phyloP scores from a whole-genome alignment of 30 jellyfish, hydroid and myxozoan species.

The Aurelia sp. region DNA sequence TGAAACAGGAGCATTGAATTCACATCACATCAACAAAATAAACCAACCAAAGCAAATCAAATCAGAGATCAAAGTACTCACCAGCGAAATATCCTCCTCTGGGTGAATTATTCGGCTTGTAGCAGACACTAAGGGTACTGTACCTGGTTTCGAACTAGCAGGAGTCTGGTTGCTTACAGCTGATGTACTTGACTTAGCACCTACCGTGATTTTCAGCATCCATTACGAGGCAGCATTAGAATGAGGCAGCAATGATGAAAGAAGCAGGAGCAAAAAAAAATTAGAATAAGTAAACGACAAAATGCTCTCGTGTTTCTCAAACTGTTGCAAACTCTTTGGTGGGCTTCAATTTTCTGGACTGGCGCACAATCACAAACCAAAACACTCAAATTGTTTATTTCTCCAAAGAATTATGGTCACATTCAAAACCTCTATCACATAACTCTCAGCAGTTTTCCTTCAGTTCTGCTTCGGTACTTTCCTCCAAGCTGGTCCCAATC shows the following conservation, averaged over 20 bases:
- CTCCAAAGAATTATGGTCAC: too few relatives aligned
- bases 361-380: not conserved
- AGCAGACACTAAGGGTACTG: conserved; percentile 97
- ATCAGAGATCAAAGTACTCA: conserved; percentile 46
- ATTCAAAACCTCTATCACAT: too few relatives aligned
- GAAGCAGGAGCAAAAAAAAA: conserved; percentile 48
- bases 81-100: conserved; percentile 93
- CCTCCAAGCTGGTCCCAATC: too few relatives aligned
- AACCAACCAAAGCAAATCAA: conserved; percentile 1
- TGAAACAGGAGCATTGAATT: conserved; percentile 21
- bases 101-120: conserved; percentile 98
- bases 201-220: conserved; percentile 82
- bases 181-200: conserved; percentile 75
- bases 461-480: too few relatives aligned
- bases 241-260: conserved; percentile 58
- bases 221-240: conserved; percentile 45
- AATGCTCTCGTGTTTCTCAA: not conserved
- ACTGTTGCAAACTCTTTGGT: conserved; percentile 11
- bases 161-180: conserved; percentile 41
- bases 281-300: not conserved
- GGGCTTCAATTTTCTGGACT: not conserved
- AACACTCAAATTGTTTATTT: too few relatives aligned
- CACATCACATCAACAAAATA: conserved; percentile 1
- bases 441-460: too few relatives aligned
- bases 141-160: conserved; percentile 80